phyloP scores from a whole-genome alignment of 2,888 invertebrate species.

The Melinaea menophilus region DNA sequence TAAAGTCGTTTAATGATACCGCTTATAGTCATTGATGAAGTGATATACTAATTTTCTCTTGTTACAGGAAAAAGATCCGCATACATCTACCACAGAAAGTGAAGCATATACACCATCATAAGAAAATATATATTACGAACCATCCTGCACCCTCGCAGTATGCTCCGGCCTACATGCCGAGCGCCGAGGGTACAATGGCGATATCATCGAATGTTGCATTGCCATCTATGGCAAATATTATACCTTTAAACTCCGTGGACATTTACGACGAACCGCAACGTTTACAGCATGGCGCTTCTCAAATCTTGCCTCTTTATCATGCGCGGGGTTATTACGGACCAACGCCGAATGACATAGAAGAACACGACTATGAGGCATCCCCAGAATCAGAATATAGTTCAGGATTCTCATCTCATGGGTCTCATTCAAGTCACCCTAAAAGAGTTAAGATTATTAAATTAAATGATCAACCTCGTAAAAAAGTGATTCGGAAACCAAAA shows the following conservation, averaged over 20 bases:
- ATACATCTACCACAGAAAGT: slow-evolving; percentile 77
- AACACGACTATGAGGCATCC: slow-evolving; percentile 60
- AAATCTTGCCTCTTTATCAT: slow-evolving; percentile 65
- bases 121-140: slow-evolving; percentile 75
- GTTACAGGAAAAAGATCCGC: slow-evolving; percentile 77
- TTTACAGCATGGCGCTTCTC: slow-evolving; percentile 52
- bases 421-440: slow-evolving; percentile 46
- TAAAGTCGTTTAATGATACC: slow-evolving; percentile 2
- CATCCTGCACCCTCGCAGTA: slow-evolving; percentile 69
- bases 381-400: slow-evolving; percentile 53
- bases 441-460: slow-evolving; percentile 65
- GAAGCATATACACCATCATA: slow-evolving; percentile 76
- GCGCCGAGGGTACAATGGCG: slow-evolving; percentile 63
- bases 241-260: slow-evolving; percentile 61
- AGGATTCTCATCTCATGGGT: slow-evolving; percentile 45
- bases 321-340: slow-evolving; percentile 73
- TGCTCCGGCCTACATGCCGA: slow-evolving; percentile 69
- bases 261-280: slow-evolving; percentile 56
- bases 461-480: slow-evolving; percentile 59
- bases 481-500: slow-evolving; percentile 55
- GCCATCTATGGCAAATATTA: slow-evolving; percentile 53
- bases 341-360: slow-evolving; percentile 54
- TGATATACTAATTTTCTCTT: slow-evolving; percentile 37
- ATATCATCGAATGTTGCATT: slow-evolving; percentile 57
- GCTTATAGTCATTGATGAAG: background rate